Base-by-base conservation (phyloP, 1,140 invertebrate species). In the Apis laboriosa region DNA sequence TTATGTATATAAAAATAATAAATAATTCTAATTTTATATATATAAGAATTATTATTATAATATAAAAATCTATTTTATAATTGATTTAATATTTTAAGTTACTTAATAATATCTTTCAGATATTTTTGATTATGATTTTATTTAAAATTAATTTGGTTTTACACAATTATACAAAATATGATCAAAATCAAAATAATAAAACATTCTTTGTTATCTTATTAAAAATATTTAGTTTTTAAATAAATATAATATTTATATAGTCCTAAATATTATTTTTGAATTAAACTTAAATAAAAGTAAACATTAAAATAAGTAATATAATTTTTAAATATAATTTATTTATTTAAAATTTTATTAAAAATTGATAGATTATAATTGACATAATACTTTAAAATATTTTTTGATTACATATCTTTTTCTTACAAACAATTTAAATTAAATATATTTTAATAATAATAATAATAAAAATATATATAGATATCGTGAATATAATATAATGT, bases 271-370 rank as follows among this genome's bases (percentile, higher is more conserved):
- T 71, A 55, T 53, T 55, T 24, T 24, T 71, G 49, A 11, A 71
- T 53, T 53, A 55, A 53, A 71, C 3, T 70, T 51, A 24, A 70
- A 63, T 24, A 24, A 61, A 61, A 24, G 4, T 24, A 24, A 8
- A 61, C 7, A 49, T 21, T 51, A 13, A 24, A 60, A 17, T 58
- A 24, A 56, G 34, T 43, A 43, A n/a, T 72, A 13, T n/a, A 24
- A 56, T 71, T 55, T 64, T 61, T 9, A 71, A 51, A 76, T 72
- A 34, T 63, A 28, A 24, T 64, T 72, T 58, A 51, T 15, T 34
- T 75, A 8, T 11, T 61, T 60, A n/a, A 51, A 61, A 60, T 74
- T 60, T 2, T 49, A 4, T 55, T 17, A 1, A 24, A n/a, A 9
- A n/a, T 68, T n/a, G 15, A 1, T 49, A 67, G 17, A 17, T 21